These are phyloP conservation scores for Bovichtus variegatus DNA, from an alignment of 2,797 vertebrate genomes.

Conservation along the genomic window DNA sequence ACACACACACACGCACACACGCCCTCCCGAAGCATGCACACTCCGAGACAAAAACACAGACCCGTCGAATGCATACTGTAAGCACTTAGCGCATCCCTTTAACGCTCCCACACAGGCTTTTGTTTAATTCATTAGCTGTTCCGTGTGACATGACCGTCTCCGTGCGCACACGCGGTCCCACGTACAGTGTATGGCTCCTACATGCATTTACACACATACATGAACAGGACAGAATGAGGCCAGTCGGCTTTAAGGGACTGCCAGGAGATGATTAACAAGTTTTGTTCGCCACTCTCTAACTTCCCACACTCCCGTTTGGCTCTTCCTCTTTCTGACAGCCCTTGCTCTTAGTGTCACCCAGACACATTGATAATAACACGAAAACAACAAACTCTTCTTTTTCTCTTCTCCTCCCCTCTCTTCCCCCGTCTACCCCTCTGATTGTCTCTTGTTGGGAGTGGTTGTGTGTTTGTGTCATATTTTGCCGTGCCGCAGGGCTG, in stretches of 20 bases:
- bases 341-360: conserved; percentile 32
- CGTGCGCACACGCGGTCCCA: conserved; percentile 13
- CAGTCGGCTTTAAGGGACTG: conserved; percentile 45
- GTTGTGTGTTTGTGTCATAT: conserved; percentile 36
- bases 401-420: background rate
- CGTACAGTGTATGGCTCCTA: background rate
- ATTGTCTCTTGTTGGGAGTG: conserved; percentile 23
- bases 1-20: background rate
- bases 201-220: conserved; percentile 29
- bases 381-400: conserved; percentile 19
- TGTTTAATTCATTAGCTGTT: conserved; percentile 59
- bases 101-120: conserved; percentile 24
- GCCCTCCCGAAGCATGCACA: conserved; percentile 10
- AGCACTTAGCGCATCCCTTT: conserved; percentile 45
- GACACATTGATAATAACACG: background rate
- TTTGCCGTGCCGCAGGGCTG: conserved; percentile 37
- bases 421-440: background rate
- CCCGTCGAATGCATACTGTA: conserved; percentile 10
- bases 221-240: conserved; percentile 65
- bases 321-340: conserved; percentile 21
- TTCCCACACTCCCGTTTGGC: conserved; percentile 1
- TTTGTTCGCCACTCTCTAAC: conserved; percentile 32
- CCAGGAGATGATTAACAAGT: conserved; percentile 56
- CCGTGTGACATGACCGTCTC: conserved; percentile 31
- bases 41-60: conserved; percentile 24